These are phyloP conservation scores for Piaya cayana DNA, from an alignment of 2,113 vertebrate genomes.

Conservation along the genomic window DNA sequence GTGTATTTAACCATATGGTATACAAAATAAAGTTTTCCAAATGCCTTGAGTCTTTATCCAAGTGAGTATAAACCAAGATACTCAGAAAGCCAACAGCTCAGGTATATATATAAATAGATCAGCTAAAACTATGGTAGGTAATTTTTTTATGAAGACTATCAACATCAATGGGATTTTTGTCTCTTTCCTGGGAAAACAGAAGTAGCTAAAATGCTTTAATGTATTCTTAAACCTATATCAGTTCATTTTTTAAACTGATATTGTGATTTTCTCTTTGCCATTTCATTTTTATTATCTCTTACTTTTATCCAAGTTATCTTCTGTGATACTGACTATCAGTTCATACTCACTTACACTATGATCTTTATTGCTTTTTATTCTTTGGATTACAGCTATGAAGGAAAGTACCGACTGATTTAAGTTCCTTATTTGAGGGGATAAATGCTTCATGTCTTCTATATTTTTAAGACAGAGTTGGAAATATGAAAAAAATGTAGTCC, in stretches of 20 bases:
- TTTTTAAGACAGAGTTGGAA: not conserved
- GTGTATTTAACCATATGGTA: constrained; percentile 13
- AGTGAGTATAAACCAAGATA: not conserved
- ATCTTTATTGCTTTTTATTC: not conserved
- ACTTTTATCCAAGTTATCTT: not conserved
- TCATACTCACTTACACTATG: not conserved
- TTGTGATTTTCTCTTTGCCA: not conserved
- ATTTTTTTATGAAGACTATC: not conserved
- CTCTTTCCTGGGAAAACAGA: not conserved
- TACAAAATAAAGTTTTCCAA: constrained; percentile 15
- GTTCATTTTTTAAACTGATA: not conserved
- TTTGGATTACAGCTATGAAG: not conserved
- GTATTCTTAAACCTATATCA: not conserved
- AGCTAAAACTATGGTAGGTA: not conserved
- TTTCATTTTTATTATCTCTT: not conserved
- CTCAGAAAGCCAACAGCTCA: not conserved
- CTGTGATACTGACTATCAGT: not conserved
- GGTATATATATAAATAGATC: not conserved
- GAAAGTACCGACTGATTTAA: not conserved
- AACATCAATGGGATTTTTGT: not conserved
- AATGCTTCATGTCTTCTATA: not conserved
- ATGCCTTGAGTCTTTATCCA: not conserved
- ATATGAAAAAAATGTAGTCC: not conserved
- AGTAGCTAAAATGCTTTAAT: not conserved
- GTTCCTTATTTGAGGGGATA: no score